Base-by-base conservation (phyloP, 2,113 vertebrate genomes). In the Neogobius melanostomus region DNA sequence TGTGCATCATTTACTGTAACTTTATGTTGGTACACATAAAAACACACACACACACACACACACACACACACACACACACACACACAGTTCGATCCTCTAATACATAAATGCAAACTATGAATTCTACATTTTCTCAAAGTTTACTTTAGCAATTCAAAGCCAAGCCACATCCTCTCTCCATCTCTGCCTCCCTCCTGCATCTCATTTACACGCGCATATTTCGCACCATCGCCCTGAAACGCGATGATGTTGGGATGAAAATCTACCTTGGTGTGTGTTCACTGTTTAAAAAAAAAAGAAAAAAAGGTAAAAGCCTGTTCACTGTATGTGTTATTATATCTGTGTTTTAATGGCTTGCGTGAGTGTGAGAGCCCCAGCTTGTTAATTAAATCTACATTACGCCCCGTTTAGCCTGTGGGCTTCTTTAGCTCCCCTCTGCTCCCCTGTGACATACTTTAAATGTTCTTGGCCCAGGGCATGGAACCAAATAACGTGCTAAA, bases 401-500 rank as follows among this genome's bases (percentile, higher is more conserved):
- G 51, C 77, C 83, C 64, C 74, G 73, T 82, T 79, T 79, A 68
- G 81, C 75, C 74, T 68, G 45, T 57, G 71, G 70, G 72, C 14
- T 71, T 74, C 72, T 68, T 74, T 69, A 68, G 49, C 78, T 56
- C 65, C 66, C 44, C 68, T 56, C 74, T 60, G 64, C 87, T 84
- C 68, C 82, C 66, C 82, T 82, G 84, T 89, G 89, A 92, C 88
- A 85, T 80, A 78, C 74, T 87, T 87, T 84, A 77, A 77, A 89
- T 56, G 76, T 71, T 79, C 73, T 82, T 84, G 87, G 91, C 91
- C 88, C 77, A 59, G 68, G 80, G 91, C 90, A 83, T 90, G 89
- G 93, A 92, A 92, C 84, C 90, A 82, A 90, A 89, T 87, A 85
- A 89, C 88, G 86, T 91, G 87, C 78, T 92, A 79, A 87, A 91